Evolutionary conservation across 2,797 vertebrate genomes (phyloP).

Genomic region (Nannoperca australis): DNA sequence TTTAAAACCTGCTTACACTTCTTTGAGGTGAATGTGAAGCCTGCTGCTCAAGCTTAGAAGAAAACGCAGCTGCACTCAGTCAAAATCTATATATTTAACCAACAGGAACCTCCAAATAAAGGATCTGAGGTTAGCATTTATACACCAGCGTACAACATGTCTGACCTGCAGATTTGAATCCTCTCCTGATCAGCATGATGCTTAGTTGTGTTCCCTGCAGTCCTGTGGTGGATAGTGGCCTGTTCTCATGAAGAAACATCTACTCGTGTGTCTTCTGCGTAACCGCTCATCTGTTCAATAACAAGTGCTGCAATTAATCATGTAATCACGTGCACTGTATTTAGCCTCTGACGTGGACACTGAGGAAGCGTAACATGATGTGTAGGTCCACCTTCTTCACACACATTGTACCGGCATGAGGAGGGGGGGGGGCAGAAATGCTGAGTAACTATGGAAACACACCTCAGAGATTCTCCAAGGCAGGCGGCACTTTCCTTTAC

Average conservation of each 20-base stretch:
- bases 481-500: conserved; percentile 39
- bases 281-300: conserved; percentile 21
- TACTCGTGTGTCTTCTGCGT: background rate
- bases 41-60: conserved; percentile 6
- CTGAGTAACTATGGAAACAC: conserved; percentile 78
- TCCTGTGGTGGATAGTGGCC: no score
- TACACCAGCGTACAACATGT: background rate
- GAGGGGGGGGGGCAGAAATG: conserved; percentile 12
- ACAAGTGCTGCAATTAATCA: conserved; percentile 42
- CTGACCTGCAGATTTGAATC: background rate
- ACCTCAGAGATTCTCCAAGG: conserved; percentile 43
- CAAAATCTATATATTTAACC: background rate
- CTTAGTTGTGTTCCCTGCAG: background rate
- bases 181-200: background rate
- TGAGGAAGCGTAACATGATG: background rate
- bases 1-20: conserved; percentile 16
- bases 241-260: no score
- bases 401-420: background rate
- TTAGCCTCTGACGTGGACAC: conserved; percentile 19
- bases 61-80: background rate
- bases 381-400: conserved; percentile 24
- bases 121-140: background rate
- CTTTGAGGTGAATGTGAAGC: conserved; percentile 3
- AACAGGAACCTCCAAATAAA: background rate
- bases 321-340: conserved; percentile 22